Conservation (phyloP, 1,140 invertebrate species). For the Pachyrhynchus sulphureomaculatus region DNA sequence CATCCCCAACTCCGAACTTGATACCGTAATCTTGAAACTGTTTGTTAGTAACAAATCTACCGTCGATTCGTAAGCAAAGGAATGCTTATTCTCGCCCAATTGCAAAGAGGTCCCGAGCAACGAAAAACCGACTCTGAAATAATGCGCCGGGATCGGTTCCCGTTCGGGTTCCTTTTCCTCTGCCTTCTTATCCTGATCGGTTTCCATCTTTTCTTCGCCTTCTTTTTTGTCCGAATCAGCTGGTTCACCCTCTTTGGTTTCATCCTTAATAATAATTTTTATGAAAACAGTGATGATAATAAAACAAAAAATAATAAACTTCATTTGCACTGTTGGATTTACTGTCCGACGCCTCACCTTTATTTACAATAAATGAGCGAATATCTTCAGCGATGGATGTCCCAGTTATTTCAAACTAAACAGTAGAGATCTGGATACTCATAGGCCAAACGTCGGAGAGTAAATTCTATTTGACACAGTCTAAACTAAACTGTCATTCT, state of each 20-base stretch:
- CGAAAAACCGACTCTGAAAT: constrained; percentile 87
- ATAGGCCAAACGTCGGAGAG: too few relatives aligned
- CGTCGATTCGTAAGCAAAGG: constrained; percentile 88
- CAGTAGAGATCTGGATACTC: too few relatives aligned
- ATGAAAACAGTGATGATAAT: too few relatives aligned
- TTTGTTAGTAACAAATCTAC: constrained; percentile 72
- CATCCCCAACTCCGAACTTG: constrained; percentile 71
- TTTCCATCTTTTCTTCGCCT: constrained; percentile 32
- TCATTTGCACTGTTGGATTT: too few relatives aligned
- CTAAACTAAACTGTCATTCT: too few relatives aligned
- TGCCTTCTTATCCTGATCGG: constrained; percentile 35
- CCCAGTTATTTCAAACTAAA: too few relatives aligned
- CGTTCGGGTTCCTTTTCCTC: constrained; percentile 28
- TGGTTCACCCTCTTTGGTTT: constrained; percentile 15
- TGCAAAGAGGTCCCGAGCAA: constrained; percentile 69
- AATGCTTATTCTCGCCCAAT: constrained; percentile 80
- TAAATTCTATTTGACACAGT: too few relatives aligned
- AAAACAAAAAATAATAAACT: too few relatives aligned
- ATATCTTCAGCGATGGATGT: too few relatives aligned
- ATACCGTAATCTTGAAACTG: constrained; percentile 80
- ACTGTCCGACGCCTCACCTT: too few relatives aligned
- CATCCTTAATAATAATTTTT: not conserved
- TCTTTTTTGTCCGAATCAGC: constrained; percentile 32
- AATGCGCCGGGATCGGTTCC: constrained; percentile 53
- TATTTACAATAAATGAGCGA: too few relatives aligned